A percentile compares a stretch with the other conserved stretches of the same genome.
Evolutionary conservation across 2,888 invertebrate genomes (phyloP).

Genomic region (Sthenelais limicola): DNA sequence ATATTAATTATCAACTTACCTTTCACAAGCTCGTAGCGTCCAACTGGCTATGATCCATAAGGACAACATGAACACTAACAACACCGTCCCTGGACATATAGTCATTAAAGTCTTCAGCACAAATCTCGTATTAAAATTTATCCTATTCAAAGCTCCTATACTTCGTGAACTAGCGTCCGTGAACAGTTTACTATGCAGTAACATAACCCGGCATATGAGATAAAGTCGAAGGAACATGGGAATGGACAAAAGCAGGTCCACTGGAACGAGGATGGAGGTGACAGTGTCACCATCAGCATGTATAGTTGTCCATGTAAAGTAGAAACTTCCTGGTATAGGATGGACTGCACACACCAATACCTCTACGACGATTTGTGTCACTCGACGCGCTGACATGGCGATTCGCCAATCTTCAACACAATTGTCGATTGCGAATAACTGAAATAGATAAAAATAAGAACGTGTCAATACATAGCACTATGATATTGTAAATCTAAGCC

Average conservation of each 20-base stretch:
- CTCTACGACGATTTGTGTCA: slow-evolving; percentile 75
- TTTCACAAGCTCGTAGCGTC: slow-evolving; percentile 98
- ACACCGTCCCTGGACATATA: slow-evolving; percentile 97
- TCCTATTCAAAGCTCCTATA: slow-evolving; percentile 73
- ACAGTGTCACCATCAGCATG: slow-evolving; percentile 55
- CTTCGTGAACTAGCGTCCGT: slow-evolving; percentile 99
- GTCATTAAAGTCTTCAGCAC: slow-evolving; percentile 99
- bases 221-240: slow-evolving; percentile 99
- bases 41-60: slow-evolving; percentile 99
- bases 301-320: slow-evolving; percentile 74
- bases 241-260: slow-evolving; percentile 95
- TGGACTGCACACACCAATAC: slow-evolving; percentile 97
- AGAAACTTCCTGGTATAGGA: slow-evolving; percentile 72
- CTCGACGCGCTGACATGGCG: slow-evolving; percentile 98
- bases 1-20: slow-evolving; percentile 76
- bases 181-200: slow-evolving; percentile 99
- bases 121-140: slow-evolving; percentile 86
- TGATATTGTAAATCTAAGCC: neutral
- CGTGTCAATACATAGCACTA: neutral
- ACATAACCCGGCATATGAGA: slow-evolving; percentile 99
- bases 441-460: slow-evolving; percentile 72
- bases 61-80: slow-evolving; percentile 99
- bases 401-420: slow-evolving; percentile 99
- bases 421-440: slow-evolving; percentile 99
- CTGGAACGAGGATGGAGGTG: slow-evolving; percentile 59